Conservation (phyloP, 2,113 vertebrate species). For the Campylomormyrus tamandua region DNA sequence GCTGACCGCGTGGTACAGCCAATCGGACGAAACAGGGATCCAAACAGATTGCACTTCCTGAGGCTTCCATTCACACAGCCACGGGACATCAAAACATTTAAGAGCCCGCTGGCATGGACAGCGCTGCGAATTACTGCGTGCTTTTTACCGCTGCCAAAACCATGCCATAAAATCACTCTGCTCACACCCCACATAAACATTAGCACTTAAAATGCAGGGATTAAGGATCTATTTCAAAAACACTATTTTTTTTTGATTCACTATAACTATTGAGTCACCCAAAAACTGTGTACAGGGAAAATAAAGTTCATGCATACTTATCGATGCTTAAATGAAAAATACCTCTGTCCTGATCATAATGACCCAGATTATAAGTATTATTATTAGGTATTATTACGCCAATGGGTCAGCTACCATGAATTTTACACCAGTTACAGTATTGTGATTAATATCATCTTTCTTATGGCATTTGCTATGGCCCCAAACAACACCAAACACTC, state of each 20-base stretch:
- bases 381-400: background rate
- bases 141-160: background rate
- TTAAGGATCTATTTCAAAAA: background rate
- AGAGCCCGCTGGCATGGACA: background rate
- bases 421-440: background rate
- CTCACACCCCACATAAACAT: background rate
- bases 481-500: background rate
- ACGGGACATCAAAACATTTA: constrained; percentile 1
- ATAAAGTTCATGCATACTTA: background rate
- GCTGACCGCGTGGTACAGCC: background rate
- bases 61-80: constrained; percentile 14
- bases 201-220: background rate
- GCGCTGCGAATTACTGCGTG: background rate
- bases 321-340: background rate
- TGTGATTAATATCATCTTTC: background rate
- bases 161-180: background rate
- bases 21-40: background rate
- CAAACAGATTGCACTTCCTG: constrained; percentile 18
- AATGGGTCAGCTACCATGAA: background rate
- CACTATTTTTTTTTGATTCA: background rate
- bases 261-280: background rate
- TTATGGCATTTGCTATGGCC: background rate
- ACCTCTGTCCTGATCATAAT: background rate
- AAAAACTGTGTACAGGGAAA: background rate
- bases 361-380: background rate